phyloP scores from a whole-genome alignment of 2,113 vertebrate genomes.

The Echinops telfairi region DNA sequence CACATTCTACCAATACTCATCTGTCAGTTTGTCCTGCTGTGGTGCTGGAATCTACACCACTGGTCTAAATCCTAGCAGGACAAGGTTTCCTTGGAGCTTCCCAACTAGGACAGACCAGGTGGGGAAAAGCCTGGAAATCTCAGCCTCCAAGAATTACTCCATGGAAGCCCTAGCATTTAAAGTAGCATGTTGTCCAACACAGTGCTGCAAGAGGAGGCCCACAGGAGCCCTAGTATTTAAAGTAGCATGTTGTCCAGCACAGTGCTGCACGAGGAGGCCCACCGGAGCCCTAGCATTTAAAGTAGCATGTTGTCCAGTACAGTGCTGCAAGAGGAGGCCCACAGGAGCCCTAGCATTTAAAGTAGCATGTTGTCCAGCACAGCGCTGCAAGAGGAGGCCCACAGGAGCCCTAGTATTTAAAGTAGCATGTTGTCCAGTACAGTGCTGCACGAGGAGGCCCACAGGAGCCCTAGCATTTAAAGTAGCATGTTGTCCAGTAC shows the following conservation, averaged over 20 bases:
- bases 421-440: neutral
- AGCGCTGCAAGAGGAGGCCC: neutral
- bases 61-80: neutral
- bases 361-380: neutral
- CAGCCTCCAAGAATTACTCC: neutral
- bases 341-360: neutral
- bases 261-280: neutral
- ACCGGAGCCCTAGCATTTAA: too few relatives aligned
- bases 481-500: neutral
- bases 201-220: neutral
- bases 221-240: neutral
- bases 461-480: neutral
- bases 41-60: neutral
- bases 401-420: neutral
- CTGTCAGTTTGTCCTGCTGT: neutral
- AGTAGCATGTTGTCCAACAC: neutral
- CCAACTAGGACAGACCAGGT: neutral
- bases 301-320: neutral
- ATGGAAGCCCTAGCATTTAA: neutral
- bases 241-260: neutral
- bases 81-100: neutral
- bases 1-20: neutral
- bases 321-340: neutral
- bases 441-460: neutral
- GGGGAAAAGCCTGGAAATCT: neutral